Percentiles rank a stretch among this genome's conserved stretches.
Evolutionary conservation across 2,797 vertebrate species (phyloP).

Genomic region (Pantherophis alleghaniensis): DNA sequence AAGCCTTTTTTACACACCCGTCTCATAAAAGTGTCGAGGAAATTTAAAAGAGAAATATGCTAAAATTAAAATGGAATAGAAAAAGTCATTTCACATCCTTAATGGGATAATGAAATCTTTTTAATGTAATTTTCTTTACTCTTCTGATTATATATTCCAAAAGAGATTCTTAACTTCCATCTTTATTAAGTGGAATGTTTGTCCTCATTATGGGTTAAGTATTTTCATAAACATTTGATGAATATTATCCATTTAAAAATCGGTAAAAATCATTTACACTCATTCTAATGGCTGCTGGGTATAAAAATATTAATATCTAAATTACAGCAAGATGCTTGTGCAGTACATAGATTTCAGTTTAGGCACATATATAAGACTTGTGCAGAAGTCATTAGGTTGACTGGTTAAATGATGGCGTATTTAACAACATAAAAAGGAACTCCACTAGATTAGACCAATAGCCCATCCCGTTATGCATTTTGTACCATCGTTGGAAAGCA

Average conservation of each 20-base stretch:
- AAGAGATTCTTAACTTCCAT: slow-evolving; percentile 67
- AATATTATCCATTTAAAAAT: slow-evolving; percentile 71
- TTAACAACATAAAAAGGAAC: not conserved
- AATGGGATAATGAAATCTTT: slow-evolving; percentile 67
- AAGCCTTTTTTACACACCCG: slow-evolving; percentile 41
- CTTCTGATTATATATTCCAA: slow-evolving; percentile 66
- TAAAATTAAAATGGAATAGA: slow-evolving; percentile 66
- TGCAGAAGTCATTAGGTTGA: slow-evolving; percentile 21
- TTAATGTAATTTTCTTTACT: slow-evolving; percentile 70
- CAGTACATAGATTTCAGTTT: slow-evolving; percentile 8
- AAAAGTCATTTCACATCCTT: slow-evolving; percentile 64
- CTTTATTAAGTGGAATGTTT: slow-evolving; percentile 60
- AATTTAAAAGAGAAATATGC: slow-evolving; percentile 60
- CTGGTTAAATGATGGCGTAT: not conserved
- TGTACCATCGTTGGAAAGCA: not conserved
- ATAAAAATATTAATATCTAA: slow-evolving; percentile 55
- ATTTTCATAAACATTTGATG: slow-evolving; percentile 65
- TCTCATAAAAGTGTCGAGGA: slow-evolving; percentile 53
- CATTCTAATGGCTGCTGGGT: slow-evolving; percentile 50
- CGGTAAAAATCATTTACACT: slow-evolving; percentile 65
- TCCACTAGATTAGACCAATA: not conserved
- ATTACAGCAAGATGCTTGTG: slow-evolving; percentile 14
- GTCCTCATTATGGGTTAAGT: slow-evolving; percentile 61
- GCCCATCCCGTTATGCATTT: not conserved
- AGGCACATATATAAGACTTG: not conserved